Evolutionary conservation across 1,140 invertebrate species (phyloP).

Genomic region (Orchesella cincta): DNA sequence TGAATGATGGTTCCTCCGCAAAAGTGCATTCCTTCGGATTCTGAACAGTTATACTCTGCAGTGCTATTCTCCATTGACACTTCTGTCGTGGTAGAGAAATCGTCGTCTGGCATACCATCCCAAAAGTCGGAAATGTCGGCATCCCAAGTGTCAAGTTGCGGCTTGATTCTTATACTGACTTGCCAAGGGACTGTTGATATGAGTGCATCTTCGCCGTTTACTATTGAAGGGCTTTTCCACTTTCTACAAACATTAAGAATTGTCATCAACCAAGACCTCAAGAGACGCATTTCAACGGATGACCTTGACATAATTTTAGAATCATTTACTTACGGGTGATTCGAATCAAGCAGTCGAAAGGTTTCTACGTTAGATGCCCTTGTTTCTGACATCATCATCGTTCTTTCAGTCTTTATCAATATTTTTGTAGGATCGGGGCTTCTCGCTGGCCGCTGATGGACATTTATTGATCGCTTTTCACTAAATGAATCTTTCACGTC

Average conservation of each 20-base stretch:
- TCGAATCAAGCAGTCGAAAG: not conserved
- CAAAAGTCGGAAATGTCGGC: not conserved
- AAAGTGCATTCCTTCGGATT: slow-evolving; percentile 35
- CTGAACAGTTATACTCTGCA: not conserved
- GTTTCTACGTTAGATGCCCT: not conserved
- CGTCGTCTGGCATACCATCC: not conserved
- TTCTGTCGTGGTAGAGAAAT: not conserved
- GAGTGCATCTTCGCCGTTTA: slow-evolving; percentile 37
- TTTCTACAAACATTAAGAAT: no score
- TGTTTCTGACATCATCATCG: no score
- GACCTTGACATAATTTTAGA: no score
- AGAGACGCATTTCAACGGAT: no score
- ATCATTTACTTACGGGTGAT: not conserved
- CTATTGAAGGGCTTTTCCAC: slow-evolving; percentile 21
- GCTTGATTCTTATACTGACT: slow-evolving; percentile 29
- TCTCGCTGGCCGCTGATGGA: not conserved
- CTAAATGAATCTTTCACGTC: slow-evolving; percentile 19
- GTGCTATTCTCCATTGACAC: slow-evolving; percentile 13
- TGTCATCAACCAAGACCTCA: no score
- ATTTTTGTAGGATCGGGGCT: not conserved
- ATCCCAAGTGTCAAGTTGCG: not conserved
- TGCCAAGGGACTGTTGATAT: slow-evolving; percentile 40
- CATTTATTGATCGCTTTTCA: slow-evolving; percentile 23
- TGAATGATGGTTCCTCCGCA: slow-evolving; percentile 56
- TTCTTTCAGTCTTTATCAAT: slow-evolving; percentile 6